Evolutionary conservation across 2,113 vertebrate species (phyloP), one percentile per base, ranked within the genome.

Genomic region (Phoxinus phoxinus): DNA sequence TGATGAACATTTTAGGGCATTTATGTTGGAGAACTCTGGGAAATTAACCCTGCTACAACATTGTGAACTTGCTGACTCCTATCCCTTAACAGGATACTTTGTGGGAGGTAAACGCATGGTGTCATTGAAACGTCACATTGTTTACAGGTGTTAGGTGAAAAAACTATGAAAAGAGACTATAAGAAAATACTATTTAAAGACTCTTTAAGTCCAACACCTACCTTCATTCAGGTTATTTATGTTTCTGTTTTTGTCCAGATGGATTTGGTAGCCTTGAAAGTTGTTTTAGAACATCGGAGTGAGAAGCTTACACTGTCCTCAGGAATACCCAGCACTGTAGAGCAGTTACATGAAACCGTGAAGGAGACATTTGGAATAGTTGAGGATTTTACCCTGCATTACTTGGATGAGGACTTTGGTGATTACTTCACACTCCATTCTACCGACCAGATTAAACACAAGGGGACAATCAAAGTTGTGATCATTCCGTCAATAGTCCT

Each of bases 1-100:
- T 69, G 30, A 69, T 69, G 65, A 69, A 69, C 46, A 83, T 37
- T 71, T 71, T 53, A 83, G 63, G 46, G 27, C 63, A 53, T 83
- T 83, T 56, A 25, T 83, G 4, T 25, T 72, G 27, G 21, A 83
- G 9, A 4, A 37, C 30, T n/a, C 81, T 25, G 46, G 48, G 65
- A 72, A 71, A 83, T 53, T 51, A 3, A 48, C 25, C 30, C 41
- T 67, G 41, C 3, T 32, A 37, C 41, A 51, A 8, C 80, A 82
- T 48, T 2, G 17, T 51, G 61, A 82, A 82, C 80, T 69, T 69
- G 1, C 1, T 23, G 79, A 81, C 17, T 2, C 80, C 12, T 12
- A 23, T 82, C 61, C 25, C 27, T 35, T 82, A 25, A 6, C 61
- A 32, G 41, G 2, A 51, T 82, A 69, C 69, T 82, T 19, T 35